Evolutionary conservation across 2,113 vertebrate species (phyloP), one percentile per base, ranked within the genome.

Genomic region (Calyptomena viridis): DNA sequence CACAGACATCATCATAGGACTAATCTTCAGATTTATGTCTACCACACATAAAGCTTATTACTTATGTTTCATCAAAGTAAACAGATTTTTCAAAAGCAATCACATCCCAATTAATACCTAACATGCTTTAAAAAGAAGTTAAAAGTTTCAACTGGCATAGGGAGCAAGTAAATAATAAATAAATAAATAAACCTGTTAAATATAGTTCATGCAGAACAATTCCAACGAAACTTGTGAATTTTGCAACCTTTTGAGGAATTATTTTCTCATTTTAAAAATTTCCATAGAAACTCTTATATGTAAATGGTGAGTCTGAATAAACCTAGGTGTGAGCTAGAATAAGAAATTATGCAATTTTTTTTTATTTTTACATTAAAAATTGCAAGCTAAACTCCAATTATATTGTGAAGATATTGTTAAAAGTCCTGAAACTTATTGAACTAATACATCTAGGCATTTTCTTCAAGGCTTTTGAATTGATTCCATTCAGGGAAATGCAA

Each of bases 401-500:
- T 25, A 35, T 50, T 60, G 46, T 17, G 30, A 52, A 68, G 40
- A 81, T 64, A 76, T 53, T 71, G 3, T 3, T 87, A 91, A 82
- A 84, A 94, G 91, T 56, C 20, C 11, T 92, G 91, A 91, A 90
- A 82, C 27, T 93, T 92, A 78, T 37, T 95, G 80, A 50, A 63
- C 49, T 77, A 82, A 52, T 77, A 83, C 27, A 90, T 92, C 55
- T 63, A 91, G 87, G 74, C 42, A 63, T 93, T 98, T 97, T 97
- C 84, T 88, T 97, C 90, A 39, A 74, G 49, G 93, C 66, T 84
- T 96, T 95, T 93, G 97, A 97, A 95, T 84, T 95, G 94, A 97
- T 97, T 97, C 92, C 81, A 79, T 95, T 89, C 89, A 92, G 93
- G 74, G 92, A 96, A 97, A 97, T 91, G 96, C 96, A 94, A 95